phyloP scores from a whole-genome alignment of 2,797 vertebrate species.

The Oreochromis grahami region DNA sequence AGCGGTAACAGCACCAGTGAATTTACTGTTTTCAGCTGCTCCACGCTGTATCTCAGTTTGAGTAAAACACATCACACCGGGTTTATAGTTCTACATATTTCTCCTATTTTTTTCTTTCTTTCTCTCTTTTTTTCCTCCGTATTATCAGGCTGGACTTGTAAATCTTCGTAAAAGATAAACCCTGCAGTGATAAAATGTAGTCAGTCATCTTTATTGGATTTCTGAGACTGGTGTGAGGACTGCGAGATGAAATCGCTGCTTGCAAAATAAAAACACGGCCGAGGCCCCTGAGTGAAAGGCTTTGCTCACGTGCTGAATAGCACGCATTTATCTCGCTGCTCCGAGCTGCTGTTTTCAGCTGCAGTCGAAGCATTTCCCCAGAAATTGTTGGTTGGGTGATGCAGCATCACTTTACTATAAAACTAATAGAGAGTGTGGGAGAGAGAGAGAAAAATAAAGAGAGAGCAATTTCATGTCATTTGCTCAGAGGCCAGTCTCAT shows the following conservation, averaged over 20 bases:
- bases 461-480: constrained; percentile 64
- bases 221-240: constrained; percentile 57
- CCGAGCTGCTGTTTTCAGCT: constrained; percentile 31
- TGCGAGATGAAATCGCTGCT: constrained; percentile 66
- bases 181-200: constrained; percentile 62
- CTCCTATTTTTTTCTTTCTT: constrained; percentile 4
- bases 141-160: constrained; percentile 59
- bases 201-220: constrained; percentile 77
- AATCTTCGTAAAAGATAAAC: constrained; percentile 65
- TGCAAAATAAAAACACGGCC: constrained; percentile 62
- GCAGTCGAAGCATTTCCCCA: constrained; percentile 43
- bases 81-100: constrained; percentile 49
- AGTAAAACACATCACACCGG: constrained; percentile 29
- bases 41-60: neutral
- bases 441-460: constrained; percentile 9
- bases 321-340: constrained; percentile 52
- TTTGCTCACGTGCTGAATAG: constrained; percentile 41
- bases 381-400: constrained; percentile 49
- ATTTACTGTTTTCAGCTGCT: constrained; percentile 18
- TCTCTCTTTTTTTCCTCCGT: neutral
- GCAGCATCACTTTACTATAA: constrained; percentile 56
- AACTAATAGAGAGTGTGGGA: constrained; percentile 24
- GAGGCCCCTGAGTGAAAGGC: constrained; percentile 48
- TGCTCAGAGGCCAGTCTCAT: constrained; percentile 56
- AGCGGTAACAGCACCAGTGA: neutral